Evolutionary conservation across 2,797 vertebrate genomes (phyloP), one percentile per base, ranked within the genome.

Genomic region (Lutjanus campechanus): DNA sequence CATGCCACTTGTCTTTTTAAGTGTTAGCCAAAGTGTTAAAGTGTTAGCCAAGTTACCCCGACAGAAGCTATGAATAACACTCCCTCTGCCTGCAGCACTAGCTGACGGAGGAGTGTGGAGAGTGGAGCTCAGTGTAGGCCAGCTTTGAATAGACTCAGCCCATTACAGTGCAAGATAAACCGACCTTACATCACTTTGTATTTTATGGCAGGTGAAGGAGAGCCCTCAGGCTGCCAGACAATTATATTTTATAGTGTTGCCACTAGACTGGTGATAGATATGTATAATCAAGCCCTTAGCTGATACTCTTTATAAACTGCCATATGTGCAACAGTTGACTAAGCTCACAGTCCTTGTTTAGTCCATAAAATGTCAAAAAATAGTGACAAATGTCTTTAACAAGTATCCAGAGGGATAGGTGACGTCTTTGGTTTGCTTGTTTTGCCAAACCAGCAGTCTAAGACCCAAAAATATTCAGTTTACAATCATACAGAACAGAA

Each of bases 1-100:
- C 61, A 78, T 25, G 61, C 29, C 22, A 9, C 72, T 59, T 50
- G 59, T 71, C 73, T 77, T 60, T 69, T 66, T 61, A 69, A 73
- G 69, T 43, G 74, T 82, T 81, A 75, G 84, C 77, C 76, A 81
- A 80, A 66, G 80, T 88, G 84, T 82, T 68, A 65, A 88, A 73
- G 81, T 66, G 83, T n/a, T 43, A 62, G 79, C 66, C 71, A 58
- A 76, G 82, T 76, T 75, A 68, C 64, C 66, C 61, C 59, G 58
- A 80, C 4, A 2, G 73, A 72, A 64, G 78, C 85, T 82, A 76
- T 87, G 80, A 82, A 86, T 87, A 87, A 83, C 77, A 68, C 73
- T 75, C 58, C 29, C 64, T 82, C 69, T 63, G 61, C 83, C 87
- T 69, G 56, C 29, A 69, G 85, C 47, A 8, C 41, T 53, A 1